Percentiles rank a stretch among this genome's conserved stretches.
These are phyloP conservation scores for Gymnocheta viridis DNA, from an alignment of 2,888 invertebrate species.

Conservation along the genomic window DNA sequence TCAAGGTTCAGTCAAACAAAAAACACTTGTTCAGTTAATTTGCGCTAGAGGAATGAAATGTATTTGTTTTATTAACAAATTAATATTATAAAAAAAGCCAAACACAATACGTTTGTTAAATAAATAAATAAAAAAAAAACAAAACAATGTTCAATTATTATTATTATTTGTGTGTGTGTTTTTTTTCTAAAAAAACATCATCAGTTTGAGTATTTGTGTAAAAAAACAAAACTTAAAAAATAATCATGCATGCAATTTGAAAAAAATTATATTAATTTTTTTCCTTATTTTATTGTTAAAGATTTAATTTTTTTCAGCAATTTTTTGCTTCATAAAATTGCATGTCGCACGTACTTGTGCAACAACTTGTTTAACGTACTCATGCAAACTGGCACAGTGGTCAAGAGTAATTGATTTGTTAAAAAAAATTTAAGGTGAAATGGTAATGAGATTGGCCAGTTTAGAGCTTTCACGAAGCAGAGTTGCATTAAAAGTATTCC, in stretches of 20 bases:
- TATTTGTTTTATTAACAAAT: conserved; percentile 61
- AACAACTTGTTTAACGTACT: conserved; percentile 53
- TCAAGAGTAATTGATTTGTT: neutral
- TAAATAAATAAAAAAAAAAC: neutral
- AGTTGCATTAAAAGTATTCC: too few species aligned
- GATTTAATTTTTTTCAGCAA: conserved; percentile 22
- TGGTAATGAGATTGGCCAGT: neutral
- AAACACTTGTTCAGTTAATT: conserved; percentile 64
- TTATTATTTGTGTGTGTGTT: too few species aligned
- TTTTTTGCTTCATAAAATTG: conserved; percentile 54
- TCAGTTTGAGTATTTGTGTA: conserved; percentile 3
- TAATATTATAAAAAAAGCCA: conserved; percentile 3
- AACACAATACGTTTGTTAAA: conserved; percentile 21
- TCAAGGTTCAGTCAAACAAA: conserved; percentile 40
- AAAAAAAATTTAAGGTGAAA: neutral
- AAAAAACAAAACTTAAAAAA: conserved; percentile 25
- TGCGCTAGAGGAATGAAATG: conserved; percentile 20
- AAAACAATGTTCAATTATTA: conserved; percentile 54
- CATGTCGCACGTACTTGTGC: conserved; percentile 70
- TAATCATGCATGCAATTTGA: conserved; percentile 51
- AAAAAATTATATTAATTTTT: conserved; percentile 33
- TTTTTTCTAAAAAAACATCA: conserved; percentile 12
- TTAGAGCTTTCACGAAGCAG: neutral
- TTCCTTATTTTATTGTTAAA: conserved; percentile 23
- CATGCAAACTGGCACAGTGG: conserved; percentile 52